These are phyloP conservation scores for Hipposideros larvatus DNA, from an alignment of 2,797 vertebrate species.

Conservation along the genomic window DNA sequence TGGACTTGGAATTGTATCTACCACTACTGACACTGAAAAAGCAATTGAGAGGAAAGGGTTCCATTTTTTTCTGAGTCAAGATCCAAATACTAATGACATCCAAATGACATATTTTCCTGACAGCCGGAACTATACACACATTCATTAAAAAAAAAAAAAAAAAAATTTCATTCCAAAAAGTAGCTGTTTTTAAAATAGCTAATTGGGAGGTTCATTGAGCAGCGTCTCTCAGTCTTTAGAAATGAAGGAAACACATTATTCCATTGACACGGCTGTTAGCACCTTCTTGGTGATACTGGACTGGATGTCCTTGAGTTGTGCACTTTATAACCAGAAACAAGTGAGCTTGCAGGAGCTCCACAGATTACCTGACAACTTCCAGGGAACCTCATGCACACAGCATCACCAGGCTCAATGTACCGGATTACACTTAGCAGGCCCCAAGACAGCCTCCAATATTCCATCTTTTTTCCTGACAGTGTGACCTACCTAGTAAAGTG, in stretches of 20 bases:
- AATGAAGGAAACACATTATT: not conserved
- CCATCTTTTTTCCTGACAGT: not conserved
- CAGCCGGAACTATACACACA: not conserved
- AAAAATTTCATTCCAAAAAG: not conserved
- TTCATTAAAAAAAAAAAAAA: not conserved
- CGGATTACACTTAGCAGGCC: slow-evolving; percentile 31
- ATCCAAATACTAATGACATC: not conserved
- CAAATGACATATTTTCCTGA: not conserved
- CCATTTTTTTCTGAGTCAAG: not conserved
- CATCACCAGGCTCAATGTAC: not conserved
- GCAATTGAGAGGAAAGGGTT: not conserved
- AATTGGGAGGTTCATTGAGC: not conserved
- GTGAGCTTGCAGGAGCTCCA: not conserved
- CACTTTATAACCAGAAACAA: not conserved
- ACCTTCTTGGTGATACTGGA: not conserved
- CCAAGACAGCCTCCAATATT: slow-evolving; percentile 15
- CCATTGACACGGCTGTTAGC: not conserved
- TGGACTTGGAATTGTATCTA: not conserved
- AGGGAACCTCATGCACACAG: not conserved
- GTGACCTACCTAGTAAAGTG: slow-evolving; percentile 68
- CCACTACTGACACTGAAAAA: not conserved
- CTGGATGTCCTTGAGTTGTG: not conserved
- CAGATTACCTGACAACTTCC: not conserved
- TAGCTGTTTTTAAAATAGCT: slow-evolving; percentile 21
- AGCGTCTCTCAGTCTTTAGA: not conserved